Base-by-base conservation (phyloP, 2,113 vertebrate species). In the Cynocephalus volans region DNA sequence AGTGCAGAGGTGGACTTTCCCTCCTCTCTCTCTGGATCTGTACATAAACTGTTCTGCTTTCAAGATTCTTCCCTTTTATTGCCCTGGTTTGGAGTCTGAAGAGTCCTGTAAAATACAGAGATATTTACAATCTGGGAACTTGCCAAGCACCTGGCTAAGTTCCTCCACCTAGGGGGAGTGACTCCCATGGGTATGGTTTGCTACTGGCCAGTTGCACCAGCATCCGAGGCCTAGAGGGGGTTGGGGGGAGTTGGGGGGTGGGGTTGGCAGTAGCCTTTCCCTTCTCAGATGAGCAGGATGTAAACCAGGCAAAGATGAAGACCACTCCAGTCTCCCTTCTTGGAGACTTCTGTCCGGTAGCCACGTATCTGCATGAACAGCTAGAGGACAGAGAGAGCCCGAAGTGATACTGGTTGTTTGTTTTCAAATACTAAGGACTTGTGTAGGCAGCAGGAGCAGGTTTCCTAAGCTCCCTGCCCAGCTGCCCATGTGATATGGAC, bases 381-480 rank as follows among this genome's bases (percentile, higher is more conserved):
- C 96, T n/a, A 24, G 77, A 96, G 96, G 84, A 89, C 19, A 85
- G n/a, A 84, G 90, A 81, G 31, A 33, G 75, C 91, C 60, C 6
- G 7, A 88, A 90, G 85, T 75, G 93, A 80, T 70, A 76, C 3
- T 0, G 26, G n/a, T 70, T 96, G 95, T 97, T 70, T 96, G 95
- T 97, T 96, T 98, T 75, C 93, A 97, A 67, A 96, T 87, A 17
- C 80, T 67, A 73, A 95, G 90, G 31, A 31, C 87, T 87, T 65
- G 7, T 26, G 5, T 1, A 60, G 64, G 88, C 48, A 88, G 83
- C 19, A 17, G n/a, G 8, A 77, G 70, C 18, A 54, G 93, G 92
- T 97, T 97, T 98, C 88, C 97, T 95, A 81, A 70, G 92, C 95
- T 97, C 75, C 88, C 90, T 88, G 96, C 88, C 96, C 75, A 58